A percentile compares a stretch with the other conserved stretches of the same genome.
phyloP scores from a whole-genome alignment of 2,888 invertebrate genomes.

The Gryllus longicercus region DNA sequence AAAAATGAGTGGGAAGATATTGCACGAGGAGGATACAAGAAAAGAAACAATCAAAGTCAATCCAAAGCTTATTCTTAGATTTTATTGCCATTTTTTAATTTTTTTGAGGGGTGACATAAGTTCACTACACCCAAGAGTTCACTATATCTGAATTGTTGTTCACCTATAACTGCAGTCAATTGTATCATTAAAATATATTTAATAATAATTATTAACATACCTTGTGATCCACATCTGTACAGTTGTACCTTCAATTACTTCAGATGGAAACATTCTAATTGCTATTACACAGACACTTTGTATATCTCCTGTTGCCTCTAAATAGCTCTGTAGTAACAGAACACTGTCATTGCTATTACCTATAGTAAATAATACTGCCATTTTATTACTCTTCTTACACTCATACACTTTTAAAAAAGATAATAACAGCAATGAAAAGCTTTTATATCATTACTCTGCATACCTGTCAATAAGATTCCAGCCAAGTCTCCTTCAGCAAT shows the following conservation, averaged over 20 bases:
- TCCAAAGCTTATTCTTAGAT: too few relatives aligned
- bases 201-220: constrained; percentile 44
- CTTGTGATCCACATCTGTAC: constrained; percentile 61
- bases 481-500: constrained; percentile 75
- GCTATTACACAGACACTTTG: constrained; percentile 83
- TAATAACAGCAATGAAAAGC: background rate
- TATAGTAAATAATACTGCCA: constrained; percentile 42
- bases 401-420: background rate
- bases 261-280: constrained; percentile 71
- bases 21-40: too few relatives aligned
- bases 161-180: background rate
- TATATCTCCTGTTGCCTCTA: constrained; percentile 84
- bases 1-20: too few relatives aligned
- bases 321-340: constrained; percentile 77
- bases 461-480: constrained; percentile 78
- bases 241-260: constrained; percentile 57
- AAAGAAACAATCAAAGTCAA: too few relatives aligned
- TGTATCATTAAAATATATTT: background rate
- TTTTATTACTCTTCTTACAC: background rate
- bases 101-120: too few relatives aligned
- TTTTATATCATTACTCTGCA: background rate
- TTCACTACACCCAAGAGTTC: background rate
- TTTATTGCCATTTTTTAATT: too few relatives aligned
- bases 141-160: background rate
- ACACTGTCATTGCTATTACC: constrained; percentile 73